These are phyloP conservation scores for Tenthredo mesomela DNA, from an alignment of 2,888 invertebrate species.

Conservation along the genomic window DNA sequence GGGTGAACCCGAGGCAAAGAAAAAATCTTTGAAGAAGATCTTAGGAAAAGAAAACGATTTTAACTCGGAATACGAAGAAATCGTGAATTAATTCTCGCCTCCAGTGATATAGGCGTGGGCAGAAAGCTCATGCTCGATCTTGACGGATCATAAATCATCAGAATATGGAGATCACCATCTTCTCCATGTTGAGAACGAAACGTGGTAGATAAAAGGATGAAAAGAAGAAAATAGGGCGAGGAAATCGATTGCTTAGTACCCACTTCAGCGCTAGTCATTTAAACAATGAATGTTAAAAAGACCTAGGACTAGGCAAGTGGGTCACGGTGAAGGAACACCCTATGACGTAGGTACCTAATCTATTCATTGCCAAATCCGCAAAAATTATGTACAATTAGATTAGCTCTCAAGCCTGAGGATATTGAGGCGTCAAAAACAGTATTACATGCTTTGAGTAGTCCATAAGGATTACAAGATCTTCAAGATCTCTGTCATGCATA, in stretches of 20 bases:
- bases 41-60: neutral
- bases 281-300: constrained; percentile 17
- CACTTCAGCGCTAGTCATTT: neutral
- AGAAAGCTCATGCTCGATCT: neutral
- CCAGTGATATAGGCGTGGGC: neutral
- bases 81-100: constrained; percentile 15
- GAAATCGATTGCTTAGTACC: constrained; percentile 4
- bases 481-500: neutral
- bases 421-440: neutral
- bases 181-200: neutral
- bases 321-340: neutral
- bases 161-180: constrained; percentile 23
- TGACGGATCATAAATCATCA: constrained; percentile 31
- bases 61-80: neutral
- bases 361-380: neutral
- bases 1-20: neutral
- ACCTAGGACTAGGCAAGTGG: neutral
- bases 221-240: neutral
- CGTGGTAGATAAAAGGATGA: constrained; percentile 20
- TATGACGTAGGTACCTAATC: neutral
- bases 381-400: neutral
- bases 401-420: neutral
- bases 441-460: neutral
- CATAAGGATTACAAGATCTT: neutral
- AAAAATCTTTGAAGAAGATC: neutral